Evolutionary conservation across 1,140 invertebrate genomes (phyloP).

Genomic region (Cheumatopsyche charites): DNA sequence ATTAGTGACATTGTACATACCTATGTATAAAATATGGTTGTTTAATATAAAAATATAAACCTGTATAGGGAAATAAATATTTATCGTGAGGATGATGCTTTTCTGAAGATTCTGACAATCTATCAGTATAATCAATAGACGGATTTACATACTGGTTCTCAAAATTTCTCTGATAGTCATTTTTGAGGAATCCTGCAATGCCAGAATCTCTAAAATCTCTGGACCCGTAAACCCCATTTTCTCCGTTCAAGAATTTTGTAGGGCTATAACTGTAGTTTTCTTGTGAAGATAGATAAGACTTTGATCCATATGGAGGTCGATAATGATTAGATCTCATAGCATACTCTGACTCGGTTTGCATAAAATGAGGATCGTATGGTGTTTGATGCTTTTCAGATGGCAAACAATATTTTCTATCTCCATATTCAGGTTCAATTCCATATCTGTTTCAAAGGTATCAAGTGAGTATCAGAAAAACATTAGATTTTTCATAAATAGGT

Average conservation of each 20-base stretch:
- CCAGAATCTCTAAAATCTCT: conserved; percentile 66
- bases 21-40: too few relatives aligned
- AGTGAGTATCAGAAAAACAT: conserved; percentile 47
- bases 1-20: background rate
- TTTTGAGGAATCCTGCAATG: conserved; percentile 59
- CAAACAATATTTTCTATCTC: conserved; percentile 56
- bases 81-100: conserved; percentile 76
- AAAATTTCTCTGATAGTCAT: conserved; percentile 61
- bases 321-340: conserved; percentile 49
- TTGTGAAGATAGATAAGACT: conserved; percentile 57
- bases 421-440: conserved; percentile 57
- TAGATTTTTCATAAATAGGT: conserved; percentile 46
- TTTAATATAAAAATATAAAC: conserved; percentile 51
- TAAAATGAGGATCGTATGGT: conserved; percentile 59
- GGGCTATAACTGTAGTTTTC: conserved; percentile 60
- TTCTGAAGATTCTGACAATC: conserved; percentile 74
- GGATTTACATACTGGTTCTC: conserved; percentile 57
- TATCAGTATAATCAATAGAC: conserved; percentile 61
- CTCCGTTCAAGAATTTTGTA: conserved; percentile 57
- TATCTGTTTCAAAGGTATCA: conserved; percentile 53
- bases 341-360: conserved; percentile 56
- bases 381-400: conserved; percentile 58
- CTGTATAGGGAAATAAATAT: conserved; percentile 78
- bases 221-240: conserved; percentile 59
- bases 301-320: conserved; percentile 56